These are phyloP conservation scores for Bradynema listronoti DNA, from an alignment of 1,140 invertebrate species.

Conservation along the genomic window DNA sequence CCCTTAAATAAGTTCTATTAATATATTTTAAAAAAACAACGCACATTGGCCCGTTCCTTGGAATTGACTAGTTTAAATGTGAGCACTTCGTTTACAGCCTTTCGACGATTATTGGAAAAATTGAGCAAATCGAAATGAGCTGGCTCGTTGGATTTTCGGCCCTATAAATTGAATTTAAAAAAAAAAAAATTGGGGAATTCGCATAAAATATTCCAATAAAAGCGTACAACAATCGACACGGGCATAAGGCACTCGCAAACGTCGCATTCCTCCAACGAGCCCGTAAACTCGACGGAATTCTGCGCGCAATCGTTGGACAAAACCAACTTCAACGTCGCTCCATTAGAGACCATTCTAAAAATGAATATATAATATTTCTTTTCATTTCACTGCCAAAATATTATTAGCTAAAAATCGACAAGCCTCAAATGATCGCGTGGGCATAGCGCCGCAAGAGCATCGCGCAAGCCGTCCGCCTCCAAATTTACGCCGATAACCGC, in stretches of 20 bases:
- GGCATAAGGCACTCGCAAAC: conserved; percentile 20
- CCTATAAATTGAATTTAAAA: conserved; percentile 11
- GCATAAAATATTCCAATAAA: not conserved
- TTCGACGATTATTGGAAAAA: conserved; percentile 3
- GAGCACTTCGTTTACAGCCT: conserved; percentile 16
- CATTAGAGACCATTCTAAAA: conserved; percentile 18
- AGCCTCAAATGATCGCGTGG: conserved; percentile 26
- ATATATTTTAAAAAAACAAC: not conserved
- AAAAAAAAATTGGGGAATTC: not conserved
- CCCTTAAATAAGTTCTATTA: too few relatives aligned
- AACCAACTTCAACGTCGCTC: conserved; percentile 8
- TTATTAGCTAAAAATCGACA: not conserved
- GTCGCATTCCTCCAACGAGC: conserved; percentile 21
- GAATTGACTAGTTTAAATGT: conserved; percentile 11
- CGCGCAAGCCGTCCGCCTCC: conserved; percentile 2
- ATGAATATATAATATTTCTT: too few relatives aligned
- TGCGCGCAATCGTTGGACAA: conserved; percentile 4
- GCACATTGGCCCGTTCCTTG: conserved; percentile 21
- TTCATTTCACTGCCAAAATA: not conserved
- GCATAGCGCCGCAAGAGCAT: conserved; percentile 13
- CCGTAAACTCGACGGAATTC: conserved; percentile 12
- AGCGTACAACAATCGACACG: not conserved
- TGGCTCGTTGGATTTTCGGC: conserved; percentile 3
- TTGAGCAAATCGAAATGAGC: conserved; percentile 18
- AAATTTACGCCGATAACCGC: conserved; percentile 16